Percentiles rank a stretch among this genome's conserved stretches.
Evolutionary conservation across 1,140 invertebrate species (phyloP).

Genomic region (Mamestra configurata): DNA sequence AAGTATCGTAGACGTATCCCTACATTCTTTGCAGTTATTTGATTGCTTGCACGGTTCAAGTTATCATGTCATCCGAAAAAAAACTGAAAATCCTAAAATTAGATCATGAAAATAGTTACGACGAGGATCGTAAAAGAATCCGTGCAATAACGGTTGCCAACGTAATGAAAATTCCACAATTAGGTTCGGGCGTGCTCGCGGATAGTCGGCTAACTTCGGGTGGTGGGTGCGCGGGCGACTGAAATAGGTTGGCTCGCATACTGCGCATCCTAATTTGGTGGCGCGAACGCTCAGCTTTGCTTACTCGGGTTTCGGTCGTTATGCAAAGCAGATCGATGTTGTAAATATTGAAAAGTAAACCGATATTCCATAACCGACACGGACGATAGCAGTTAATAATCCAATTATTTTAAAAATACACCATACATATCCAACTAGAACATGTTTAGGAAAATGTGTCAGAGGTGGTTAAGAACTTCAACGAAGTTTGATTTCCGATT

Average conservation of each 20-base stretch:
- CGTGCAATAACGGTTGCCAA: conserved; percentile 55
- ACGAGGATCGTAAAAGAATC: conserved; percentile 46
- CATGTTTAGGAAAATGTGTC: not conserved
- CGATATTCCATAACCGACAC: not conserved
- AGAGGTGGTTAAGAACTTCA: not conserved
- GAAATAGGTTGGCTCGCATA: conserved; percentile 79
- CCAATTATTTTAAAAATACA: not conserved
- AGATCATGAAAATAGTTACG: conserved; percentile 51
- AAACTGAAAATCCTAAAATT: conserved; percentile 24
- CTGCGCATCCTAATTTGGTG: conserved; percentile 84
- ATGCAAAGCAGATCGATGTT: conserved; percentile 48
- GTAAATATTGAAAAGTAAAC: conserved; percentile 25
- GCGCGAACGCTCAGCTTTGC: conserved; percentile 63
- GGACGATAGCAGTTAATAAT: not conserved
- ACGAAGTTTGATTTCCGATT: not conserved
- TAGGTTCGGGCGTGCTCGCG: conserved; percentile 68
- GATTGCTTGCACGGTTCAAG: conserved; percentile 17
- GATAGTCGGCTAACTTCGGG: conserved; percentile 59
- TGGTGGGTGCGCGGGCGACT: conserved; percentile 66
- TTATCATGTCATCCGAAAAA: conserved; percentile 6
- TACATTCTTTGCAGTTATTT: not conserved
- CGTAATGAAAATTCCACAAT: conserved; percentile 70
- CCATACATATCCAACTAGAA: not conserved
- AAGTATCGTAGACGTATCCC: not conserved
- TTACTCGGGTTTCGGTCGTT: conserved; percentile 72